phyloP scores from a whole-genome alignment of 2,113 vertebrate species.

The Sakesphorus luctuosus region DNA sequence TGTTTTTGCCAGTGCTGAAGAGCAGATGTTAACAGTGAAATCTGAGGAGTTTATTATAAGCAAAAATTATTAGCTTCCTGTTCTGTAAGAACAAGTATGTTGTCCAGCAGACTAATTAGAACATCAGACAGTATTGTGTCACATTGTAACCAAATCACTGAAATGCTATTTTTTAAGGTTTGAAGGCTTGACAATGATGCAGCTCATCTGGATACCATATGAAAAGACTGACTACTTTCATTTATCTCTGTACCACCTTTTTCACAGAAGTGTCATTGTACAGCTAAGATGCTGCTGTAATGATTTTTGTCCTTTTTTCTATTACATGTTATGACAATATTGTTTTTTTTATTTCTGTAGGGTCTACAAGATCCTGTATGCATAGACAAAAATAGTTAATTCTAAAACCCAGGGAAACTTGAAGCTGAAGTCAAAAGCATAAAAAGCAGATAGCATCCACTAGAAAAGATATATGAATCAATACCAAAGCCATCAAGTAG shows the following conservation, averaged over 20 bases:
- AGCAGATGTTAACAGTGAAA: slow-evolving; percentile 48
- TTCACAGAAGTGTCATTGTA: not conserved
- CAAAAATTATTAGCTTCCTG: slow-evolving; percentile 56
- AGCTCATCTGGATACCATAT: not conserved
- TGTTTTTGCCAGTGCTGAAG: slow-evolving; percentile 12
- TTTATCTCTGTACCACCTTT: not conserved
- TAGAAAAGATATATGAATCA: not conserved
- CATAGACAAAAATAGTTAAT: accelerated
- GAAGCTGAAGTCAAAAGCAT: not conserved
- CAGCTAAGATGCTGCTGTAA: not conserved
- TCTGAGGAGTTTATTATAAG: slow-evolving; percentile 34
- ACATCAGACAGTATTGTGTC: slow-evolving; percentile 15
- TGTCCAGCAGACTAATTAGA: slow-evolving; percentile 49
- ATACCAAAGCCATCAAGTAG: not conserved
- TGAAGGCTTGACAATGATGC: not conserved
- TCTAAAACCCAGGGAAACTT: not conserved
- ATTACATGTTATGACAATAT: not conserved
- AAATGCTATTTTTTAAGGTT: slow-evolving; percentile 24
- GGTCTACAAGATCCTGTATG: not conserved
- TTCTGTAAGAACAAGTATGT: slow-evolving; percentile 37
- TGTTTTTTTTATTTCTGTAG: not conserved
- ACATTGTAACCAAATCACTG: slow-evolving; percentile 14
- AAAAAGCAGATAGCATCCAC: not conserved
- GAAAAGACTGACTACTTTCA: not conserved
- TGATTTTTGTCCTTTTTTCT: not conserved